A percentile compares a stretch with the other conserved stretches of the same genome.
These are phyloP conservation scores for Azemiops feae DNA, from an alignment of 2,113 vertebrate genomes.

Conservation along the genomic window DNA sequence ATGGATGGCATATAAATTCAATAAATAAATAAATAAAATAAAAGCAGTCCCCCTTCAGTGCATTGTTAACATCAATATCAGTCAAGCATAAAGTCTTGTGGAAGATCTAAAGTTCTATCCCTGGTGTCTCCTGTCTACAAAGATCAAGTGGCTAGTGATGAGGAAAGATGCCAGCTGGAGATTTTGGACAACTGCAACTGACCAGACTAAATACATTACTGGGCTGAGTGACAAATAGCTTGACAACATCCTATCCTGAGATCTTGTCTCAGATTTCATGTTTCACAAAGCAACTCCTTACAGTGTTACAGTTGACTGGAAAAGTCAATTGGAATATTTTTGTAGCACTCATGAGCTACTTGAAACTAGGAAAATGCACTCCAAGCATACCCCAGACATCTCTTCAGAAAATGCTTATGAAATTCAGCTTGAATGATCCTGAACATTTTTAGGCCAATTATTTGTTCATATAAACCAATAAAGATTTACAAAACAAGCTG, in stretches of 20 bases:
- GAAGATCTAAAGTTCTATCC: neutral
- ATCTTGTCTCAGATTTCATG: neutral
- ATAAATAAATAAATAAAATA: no score
- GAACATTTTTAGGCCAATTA: neutral
- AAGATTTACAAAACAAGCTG: neutral
- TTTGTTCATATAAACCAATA: neutral
- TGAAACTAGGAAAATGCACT: neutral
- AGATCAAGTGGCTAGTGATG: neutral
- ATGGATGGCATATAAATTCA: no score
- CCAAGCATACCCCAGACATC: neutral
- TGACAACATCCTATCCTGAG: neutral
- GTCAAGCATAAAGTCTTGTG: no score
- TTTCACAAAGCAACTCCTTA: no score
- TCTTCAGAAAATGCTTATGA: neutral
- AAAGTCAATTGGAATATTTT: neutral
- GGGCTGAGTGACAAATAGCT: neutral
- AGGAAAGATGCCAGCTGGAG: neutral
- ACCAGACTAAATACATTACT: neutral
- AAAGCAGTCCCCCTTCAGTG: neutral
- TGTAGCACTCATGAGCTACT: neutral
- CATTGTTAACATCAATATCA: neutral
- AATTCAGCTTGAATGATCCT: neutral
- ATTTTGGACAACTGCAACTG: neutral
- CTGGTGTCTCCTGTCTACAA: neutral
- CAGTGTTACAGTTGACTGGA: neutral